These are phyloP conservation scores for Bubo scandiacus DNA, from an alignment of 2,113 vertebrate species.

Conservation along the genomic window DNA sequence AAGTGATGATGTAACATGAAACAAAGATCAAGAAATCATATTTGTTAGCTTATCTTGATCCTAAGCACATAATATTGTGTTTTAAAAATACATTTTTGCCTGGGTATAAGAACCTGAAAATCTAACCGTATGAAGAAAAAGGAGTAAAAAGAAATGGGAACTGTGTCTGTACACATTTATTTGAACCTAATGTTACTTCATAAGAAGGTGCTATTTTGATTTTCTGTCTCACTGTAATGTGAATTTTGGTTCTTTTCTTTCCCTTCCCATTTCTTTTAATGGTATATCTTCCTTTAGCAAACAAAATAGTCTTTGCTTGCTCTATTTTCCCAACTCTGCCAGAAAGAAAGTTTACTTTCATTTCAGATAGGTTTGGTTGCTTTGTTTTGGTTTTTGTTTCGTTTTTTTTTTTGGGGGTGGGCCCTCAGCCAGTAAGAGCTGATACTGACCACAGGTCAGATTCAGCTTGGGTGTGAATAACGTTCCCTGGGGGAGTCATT, in stretches of 20 bases:
- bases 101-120: neutral
- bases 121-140: neutral
- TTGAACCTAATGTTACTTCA: neutral
- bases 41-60: neutral
- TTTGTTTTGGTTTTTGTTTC: neutral
- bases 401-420: neutral
- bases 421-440: too few relatives aligned
- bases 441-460: too few relatives aligned
- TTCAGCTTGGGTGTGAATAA: too few relatives aligned
- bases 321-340: neutral
- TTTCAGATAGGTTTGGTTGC: neutral
- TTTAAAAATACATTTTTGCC: neutral
- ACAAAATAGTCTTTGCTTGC: neutral
- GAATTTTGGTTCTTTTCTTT: neutral
- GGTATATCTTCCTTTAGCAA: neutral
- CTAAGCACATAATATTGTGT: neutral
- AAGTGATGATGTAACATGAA: neutral
- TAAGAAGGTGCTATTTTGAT: neutral
- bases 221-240: neutral
- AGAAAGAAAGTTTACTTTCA: neutral
- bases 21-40: neutral
- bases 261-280: neutral
- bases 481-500: too few relatives aligned
- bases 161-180: neutral
- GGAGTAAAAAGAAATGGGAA: neutral